Evolutionary conservation across 2,113 vertebrate genomes (phyloP), one percentile per base, ranked within the genome.

Genomic region (Microcebus lehilahytsara): DNA sequence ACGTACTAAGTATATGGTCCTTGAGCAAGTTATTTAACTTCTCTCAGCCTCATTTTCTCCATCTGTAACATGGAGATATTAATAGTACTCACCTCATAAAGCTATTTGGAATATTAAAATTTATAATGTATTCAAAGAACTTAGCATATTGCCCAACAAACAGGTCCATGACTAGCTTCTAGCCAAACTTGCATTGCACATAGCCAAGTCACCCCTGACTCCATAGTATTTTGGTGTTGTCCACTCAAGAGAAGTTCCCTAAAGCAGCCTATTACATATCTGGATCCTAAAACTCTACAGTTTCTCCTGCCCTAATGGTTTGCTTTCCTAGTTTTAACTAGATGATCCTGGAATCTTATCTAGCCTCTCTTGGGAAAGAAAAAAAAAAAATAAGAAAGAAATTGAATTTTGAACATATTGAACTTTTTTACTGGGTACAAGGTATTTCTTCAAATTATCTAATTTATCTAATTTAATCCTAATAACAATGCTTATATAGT

Each of bases 121-220:
- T 75, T 6, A 27, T 25, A 30, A 56, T 32, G 23, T n/a, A 62
- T 42, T 32, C n/a, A 30, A 56, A 58, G n/a, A 62, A n/a, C 8
- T 56, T 27, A 40, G 53, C 30, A 32, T 4, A n/a, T 53, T 20
- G 13, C 17, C 62, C 32, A 30, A 17, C 25, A n/a, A 42, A 8
- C 7, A 30, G 17, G 62, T 10, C 1, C 62, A 10, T 9, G 11
- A 3, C 32, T 27, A 40, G 12, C 34, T 67, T 72, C 67, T 89
- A 27, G 23, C 2, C 69, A 78, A 34, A 60, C 1, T 5, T 13
- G 13, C 9, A 0, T 1, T 13, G 2, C 9, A 8, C 25, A 13
- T 0, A 3, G 9, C 1, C 60, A 46, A 32, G 1, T 2, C 0
- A 6, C 8, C 0, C 0, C 42, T 5, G 23, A 30, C 4, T 27